Evolutionary conservation across 1,140 invertebrate species (phyloP).

Genomic region (Amphibalanus amphitrite): DNA sequence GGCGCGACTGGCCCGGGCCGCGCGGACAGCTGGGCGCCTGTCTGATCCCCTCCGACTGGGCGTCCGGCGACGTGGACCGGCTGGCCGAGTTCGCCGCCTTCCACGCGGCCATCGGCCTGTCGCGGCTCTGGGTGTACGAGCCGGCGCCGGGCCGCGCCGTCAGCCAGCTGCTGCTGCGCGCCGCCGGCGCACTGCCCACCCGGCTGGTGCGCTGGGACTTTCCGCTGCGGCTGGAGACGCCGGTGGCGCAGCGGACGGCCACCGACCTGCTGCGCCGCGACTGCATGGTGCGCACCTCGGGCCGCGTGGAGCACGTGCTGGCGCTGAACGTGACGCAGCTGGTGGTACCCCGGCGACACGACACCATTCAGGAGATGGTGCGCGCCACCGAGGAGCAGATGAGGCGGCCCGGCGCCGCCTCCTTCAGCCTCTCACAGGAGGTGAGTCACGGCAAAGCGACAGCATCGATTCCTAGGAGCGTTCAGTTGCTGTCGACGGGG

Average conservation of each 20-base stretch:
- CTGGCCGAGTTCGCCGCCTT: slow-evolving; percentile 5
- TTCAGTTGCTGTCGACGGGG: too few relatives aligned
- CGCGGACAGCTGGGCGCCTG: not conserved
- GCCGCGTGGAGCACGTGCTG: not conserved
- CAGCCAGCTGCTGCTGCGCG: not conserved
- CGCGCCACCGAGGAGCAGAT: not conserved
- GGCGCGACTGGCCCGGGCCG: not conserved
- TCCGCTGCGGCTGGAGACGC: not conserved
- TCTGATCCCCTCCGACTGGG: not conserved
- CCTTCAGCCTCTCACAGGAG: not conserved
- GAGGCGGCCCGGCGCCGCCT: not conserved
- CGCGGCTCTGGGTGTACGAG: not conserved
- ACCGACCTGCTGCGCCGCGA: not conserved
- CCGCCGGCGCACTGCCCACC: not conserved
- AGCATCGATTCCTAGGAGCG: too few relatives aligned
- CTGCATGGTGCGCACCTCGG: not conserved
- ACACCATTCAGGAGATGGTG: not conserved
- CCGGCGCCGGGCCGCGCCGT: not conserved
- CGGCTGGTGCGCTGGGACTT: not conserved
- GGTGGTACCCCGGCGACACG: not conserved
- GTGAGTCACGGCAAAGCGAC: not conserved
- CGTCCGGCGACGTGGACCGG: not conserved
- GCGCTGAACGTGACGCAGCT: slow-evolving; percentile 2
- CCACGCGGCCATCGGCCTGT: not conserved
- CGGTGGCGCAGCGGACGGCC: not conserved